Percentiles rank a stretch among this genome's conserved stretches.
Evolutionary conservation across 2,113 vertebrate genomes (phyloP).

Genomic region (Rhagologus leucostigma): DNA sequence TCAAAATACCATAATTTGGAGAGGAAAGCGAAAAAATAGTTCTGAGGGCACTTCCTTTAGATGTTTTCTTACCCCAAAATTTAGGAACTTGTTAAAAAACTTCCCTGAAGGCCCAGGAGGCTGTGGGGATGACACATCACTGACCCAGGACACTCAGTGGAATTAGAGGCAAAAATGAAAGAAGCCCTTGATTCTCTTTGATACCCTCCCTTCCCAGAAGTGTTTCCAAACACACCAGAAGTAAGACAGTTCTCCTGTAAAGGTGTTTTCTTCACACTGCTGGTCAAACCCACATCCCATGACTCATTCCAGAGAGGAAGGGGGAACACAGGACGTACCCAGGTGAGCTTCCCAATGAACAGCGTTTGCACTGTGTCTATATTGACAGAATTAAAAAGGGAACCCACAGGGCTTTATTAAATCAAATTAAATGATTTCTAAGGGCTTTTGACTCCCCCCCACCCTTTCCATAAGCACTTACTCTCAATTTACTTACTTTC

Average conservation of each 20-base stretch:
- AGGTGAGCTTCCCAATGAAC: not conserved
- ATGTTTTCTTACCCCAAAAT: not conserved
- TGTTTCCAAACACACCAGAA: not conserved
- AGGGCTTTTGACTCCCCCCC: not conserved
- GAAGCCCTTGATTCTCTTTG: not conserved
- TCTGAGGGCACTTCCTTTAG: not conserved
- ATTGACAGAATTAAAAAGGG: not conserved
- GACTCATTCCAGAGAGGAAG: not conserved
- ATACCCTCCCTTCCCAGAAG: not conserved
- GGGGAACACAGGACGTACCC: not conserved
- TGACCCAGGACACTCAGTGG: not conserved
- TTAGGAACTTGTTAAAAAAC: not conserved
- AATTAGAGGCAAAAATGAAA: not conserved
- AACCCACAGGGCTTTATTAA: not conserved
- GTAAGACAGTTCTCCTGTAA: not conserved
- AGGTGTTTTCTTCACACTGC: not conserved
- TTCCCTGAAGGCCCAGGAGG: not conserved
- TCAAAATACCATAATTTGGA: not conserved
- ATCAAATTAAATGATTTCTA: not conserved
- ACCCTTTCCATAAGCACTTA: not conserved
- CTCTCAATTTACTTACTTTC: not conserved
- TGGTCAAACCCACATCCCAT: not conserved
- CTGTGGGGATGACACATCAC: not conserved
- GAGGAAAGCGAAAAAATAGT: not conserved
- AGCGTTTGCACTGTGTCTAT: fast-evolving